Evolutionary conservation across 2,888 invertebrate genomes (phyloP).

Genomic region (Anthophora plumipes): DNA sequence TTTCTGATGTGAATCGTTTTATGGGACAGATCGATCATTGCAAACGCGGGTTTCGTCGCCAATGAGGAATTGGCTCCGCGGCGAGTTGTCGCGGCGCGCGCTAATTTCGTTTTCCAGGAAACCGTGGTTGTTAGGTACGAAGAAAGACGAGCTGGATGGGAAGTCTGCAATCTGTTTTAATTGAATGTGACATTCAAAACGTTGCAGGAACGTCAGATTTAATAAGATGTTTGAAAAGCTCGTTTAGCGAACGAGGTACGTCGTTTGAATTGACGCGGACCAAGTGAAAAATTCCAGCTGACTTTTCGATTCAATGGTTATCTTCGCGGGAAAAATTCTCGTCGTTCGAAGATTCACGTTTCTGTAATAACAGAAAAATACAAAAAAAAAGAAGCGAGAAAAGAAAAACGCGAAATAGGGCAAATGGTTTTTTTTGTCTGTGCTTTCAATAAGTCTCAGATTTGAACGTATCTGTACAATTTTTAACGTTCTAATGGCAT

Average conservation of each 20-base stretch:
- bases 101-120: not conserved
- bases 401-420: not conserved
- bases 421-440: not conserved
- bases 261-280: too few species aligned
- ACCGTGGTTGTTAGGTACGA: not conserved
- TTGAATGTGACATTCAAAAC: not conserved
- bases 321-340: too few species aligned
- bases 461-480: not conserved
- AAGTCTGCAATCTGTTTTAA: conserved; percentile 12
- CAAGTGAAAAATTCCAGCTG: too few species aligned
- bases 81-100: not conserved
- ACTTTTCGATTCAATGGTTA: too few species aligned
- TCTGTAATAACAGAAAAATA: too few species aligned
- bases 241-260: not conserved
- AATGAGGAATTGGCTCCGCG: not conserved
- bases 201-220: not conserved
- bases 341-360: too few species aligned
- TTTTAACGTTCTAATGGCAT: not conserved
- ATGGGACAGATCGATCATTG: not conserved
- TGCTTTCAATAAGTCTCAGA: conserved; percentile 5
- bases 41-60: not conserved
- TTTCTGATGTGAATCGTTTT: conserved; percentile 9
- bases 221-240: not conserved
- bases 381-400: too few species aligned
- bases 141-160: not conserved